Conservation (phyloP, 2,797 vertebrate genomes). For the Tiaroga cobitis region DNA sequence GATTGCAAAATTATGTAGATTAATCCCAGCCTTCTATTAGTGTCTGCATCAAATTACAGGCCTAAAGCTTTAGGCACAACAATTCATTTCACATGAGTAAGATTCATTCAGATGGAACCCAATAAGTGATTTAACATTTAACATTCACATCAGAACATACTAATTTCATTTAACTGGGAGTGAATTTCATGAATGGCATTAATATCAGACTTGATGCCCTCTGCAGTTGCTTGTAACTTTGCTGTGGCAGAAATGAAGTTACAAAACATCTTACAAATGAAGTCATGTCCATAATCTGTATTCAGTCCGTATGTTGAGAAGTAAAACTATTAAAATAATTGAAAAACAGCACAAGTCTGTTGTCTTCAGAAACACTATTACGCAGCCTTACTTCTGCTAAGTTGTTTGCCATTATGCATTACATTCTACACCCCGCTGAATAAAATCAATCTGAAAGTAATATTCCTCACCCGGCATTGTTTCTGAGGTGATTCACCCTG, state of each 20-base stretch:
- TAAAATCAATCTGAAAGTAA: constrained; percentile 54
- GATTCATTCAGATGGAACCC: constrained; percentile 67
- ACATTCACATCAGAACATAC: constrained; percentile 64
- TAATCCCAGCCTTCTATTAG: constrained; percentile 59
- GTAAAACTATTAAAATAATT: neutral
- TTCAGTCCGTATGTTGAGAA: neutral
- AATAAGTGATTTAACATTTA: constrained; percentile 71
- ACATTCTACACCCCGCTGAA: constrained; percentile 25
- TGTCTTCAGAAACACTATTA: constrained; percentile 17
- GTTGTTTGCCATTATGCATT: constrained; percentile 47
- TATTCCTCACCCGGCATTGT: constrained; percentile 27
- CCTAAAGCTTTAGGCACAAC: constrained; percentile 73
- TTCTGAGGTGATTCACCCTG: constrained; percentile 12
- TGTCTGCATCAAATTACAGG: constrained; percentile 73
- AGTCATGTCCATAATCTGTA: neutral
- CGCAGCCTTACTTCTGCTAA: neutral
- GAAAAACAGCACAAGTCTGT: neutral
- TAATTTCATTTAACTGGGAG: constrained; percentile 67
- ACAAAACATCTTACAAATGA: constrained; percentile 7
- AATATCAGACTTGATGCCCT: constrained; percentile 46
- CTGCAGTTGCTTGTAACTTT: neutral
- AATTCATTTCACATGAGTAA: constrained; percentile 74
- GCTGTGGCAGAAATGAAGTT: neutral
- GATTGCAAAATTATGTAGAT: constrained; percentile 47
- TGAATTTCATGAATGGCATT: constrained; percentile 58